Evolutionary conservation across 1,140 invertebrate species (phyloP), one percentile per base, ranked within the genome.

Genomic region (Nixonia krombeini): DNA sequence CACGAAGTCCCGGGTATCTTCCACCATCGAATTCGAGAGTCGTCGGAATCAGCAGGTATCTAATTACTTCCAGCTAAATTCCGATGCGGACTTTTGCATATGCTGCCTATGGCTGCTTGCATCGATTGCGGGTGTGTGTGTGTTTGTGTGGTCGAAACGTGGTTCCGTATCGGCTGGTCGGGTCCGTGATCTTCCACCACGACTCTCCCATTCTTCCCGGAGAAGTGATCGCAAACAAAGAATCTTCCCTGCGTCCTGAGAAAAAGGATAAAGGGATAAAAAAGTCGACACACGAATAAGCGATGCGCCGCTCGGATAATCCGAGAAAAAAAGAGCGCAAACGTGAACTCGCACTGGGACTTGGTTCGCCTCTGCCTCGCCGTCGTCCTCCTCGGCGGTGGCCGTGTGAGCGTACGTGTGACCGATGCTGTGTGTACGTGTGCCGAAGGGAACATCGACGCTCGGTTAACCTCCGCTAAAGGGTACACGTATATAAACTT

Each of bases 261-360:
- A 76, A 71, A 73, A 70, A 58, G 67, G 61, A 62, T 68, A 77
- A 78, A 79, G 72, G 58, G 59, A 67, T 52, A 72, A 77, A 78
- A 79, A 80, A 69, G 72, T 67, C 58, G 72, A 78, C 76, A 77
- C 75, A 79, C 75, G 76, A 77, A 77, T 79, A 79, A 79, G 72
- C 74, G 76, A 81, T 76, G 72, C 72, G 71, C 71, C 56, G 72
- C 59, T 77, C 62, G 72, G 74, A 74, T 74, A 76, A 74, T 73
- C 70, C 66, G 47, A 66, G 66, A 67, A 73, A 75, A 75, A 75
- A 70, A 55, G 47, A 69, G 72, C 73, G 71, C 64, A 74, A 80
- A 81, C 79, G 74, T 77, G 80, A 80, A 79, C 75, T 76, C 76
- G 77, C 73, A 70, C 70, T 73, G 71, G 52, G 58, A 33, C 70